A percentile compares a stretch with the other conserved stretches of the same genome.
These are phyloP conservation scores for Ahaetulla prasina DNA, from an alignment of 2,113 vertebrate species.

Conservation along the genomic window DNA sequence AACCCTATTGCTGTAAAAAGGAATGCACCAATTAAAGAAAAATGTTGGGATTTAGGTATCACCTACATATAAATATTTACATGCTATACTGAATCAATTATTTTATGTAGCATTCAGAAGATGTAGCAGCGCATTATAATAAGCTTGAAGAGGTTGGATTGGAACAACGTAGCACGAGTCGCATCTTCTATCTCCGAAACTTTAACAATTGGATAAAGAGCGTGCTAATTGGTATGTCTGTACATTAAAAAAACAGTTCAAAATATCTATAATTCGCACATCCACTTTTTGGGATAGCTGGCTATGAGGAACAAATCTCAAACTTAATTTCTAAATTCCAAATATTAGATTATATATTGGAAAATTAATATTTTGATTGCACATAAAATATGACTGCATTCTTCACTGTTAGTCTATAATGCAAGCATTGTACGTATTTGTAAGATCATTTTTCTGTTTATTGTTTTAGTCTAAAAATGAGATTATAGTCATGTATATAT, in stretches of 20 bases:
- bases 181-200: conserved; percentile 93
- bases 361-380: background rate
- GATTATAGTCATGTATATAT: background rate
- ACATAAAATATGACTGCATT: too few relatives aligned
- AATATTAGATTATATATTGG: background rate
- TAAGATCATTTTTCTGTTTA: background rate
- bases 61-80: background rate
- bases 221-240: conserved; percentile 85
- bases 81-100: conserved; percentile 8
- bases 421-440: background rate
- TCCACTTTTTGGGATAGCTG: background rate
- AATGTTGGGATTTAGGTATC: conserved; percentile 20
- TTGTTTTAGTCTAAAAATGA: background rate
- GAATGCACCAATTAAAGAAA: conserved; percentile 20
- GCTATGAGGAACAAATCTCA: background rate
- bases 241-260: background rate
- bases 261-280: background rate
- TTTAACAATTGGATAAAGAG: conserved; percentile 99
- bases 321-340: background rate
- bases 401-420: background rate
- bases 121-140: conserved; percentile 93
- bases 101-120: conserved; percentile 57
- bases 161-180: conserved; percentile 83
- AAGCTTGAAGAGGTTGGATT: conserved; percentile 87
- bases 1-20: conserved; percentile 36